Percentiles rank a stretch among this genome's conserved stretches.
These are phyloP conservation scores for Emydocephalus ijimae DNA, from an alignment of 2,113 vertebrate genomes.

Conservation along the genomic window DNA sequence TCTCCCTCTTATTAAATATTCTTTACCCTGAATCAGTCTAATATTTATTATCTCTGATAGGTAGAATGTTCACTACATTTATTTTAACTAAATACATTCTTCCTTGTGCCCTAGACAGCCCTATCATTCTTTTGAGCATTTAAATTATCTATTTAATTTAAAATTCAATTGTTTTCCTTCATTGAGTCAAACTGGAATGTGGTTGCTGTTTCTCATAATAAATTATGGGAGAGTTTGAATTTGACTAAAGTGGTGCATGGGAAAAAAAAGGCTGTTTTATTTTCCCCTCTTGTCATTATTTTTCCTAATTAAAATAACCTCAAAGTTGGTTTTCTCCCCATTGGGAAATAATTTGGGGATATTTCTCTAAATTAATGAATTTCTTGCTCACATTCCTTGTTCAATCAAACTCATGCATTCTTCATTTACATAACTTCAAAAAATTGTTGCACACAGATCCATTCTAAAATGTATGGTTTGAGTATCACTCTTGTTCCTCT, in stretches of 20 bases:
- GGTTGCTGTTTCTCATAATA: neutral
- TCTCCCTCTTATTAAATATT: neutral
- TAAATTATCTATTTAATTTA: neutral
- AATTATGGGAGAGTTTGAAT: neutral
- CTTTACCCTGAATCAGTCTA: neutral
- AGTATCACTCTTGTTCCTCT: too few relatives aligned
- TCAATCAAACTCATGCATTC: neutral
- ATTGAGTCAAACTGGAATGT: neutral
- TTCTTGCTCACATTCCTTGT: neutral
- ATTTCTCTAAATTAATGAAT: neutral
- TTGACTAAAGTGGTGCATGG: neutral
- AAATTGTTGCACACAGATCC: neutral
- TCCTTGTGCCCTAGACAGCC: neutral
- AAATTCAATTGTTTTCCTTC: neutral
- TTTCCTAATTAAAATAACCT: neutral
- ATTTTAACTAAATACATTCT: neutral
- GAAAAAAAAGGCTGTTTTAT: neutral
- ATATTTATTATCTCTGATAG: neutral
- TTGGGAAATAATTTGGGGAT: neutral
- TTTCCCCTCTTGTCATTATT: neutral
- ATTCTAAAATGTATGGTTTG: neutral
- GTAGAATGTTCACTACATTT: neutral
- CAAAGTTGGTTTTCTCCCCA: neutral
- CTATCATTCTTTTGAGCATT: conserved; percentile 23
- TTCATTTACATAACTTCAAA: neutral